phyloP scores from a whole-genome alignment of 2,888 invertebrate species.

The Coenonympha glycerion region DNA sequence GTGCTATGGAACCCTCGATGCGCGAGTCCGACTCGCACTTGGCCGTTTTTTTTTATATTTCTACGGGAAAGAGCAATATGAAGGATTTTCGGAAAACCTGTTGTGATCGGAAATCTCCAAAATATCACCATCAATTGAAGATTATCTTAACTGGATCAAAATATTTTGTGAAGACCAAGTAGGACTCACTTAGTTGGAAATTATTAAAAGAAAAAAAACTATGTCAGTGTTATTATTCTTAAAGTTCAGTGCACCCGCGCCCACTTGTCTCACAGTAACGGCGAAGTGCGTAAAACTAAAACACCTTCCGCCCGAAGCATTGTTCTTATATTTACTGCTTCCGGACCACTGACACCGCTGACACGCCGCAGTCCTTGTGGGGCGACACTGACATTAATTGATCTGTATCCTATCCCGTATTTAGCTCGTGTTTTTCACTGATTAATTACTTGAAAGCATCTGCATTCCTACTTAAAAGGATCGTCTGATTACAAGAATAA shows the following conservation, averaged over 20 bases:
- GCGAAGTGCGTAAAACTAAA: conserved; percentile 18
- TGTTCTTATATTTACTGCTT: conserved; percentile 23
- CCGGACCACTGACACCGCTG: conserved; percentile 15
- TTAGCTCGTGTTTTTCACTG: conserved; percentile 2
- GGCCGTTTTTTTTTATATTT: no score
- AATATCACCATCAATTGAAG: no score
- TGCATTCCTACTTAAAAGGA: background rate
- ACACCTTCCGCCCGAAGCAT: conserved; percentile 20
- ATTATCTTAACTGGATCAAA: no score
- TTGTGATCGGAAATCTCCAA: no score
- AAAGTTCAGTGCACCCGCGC: conserved; percentile 16
- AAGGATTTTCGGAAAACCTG: no score
- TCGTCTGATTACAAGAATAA: background rate
- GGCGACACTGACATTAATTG: conserved; percentile 21
- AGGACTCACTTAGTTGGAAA: no score
- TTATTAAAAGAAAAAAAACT: no score
- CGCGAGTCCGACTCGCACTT: no score
- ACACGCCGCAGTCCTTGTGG: conserved; percentile 16
- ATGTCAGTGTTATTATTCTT: background rate
- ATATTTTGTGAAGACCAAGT: no score
- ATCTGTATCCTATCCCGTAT: conserved; percentile 9
- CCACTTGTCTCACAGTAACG: conserved; percentile 4
- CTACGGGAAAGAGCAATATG: no score
- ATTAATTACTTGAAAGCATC: background rate
- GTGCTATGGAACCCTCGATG: no score